Evolutionary conservation across 2,888 invertebrate genomes (phyloP).

Genomic region (Pyrochroa serraticornis): DNA sequence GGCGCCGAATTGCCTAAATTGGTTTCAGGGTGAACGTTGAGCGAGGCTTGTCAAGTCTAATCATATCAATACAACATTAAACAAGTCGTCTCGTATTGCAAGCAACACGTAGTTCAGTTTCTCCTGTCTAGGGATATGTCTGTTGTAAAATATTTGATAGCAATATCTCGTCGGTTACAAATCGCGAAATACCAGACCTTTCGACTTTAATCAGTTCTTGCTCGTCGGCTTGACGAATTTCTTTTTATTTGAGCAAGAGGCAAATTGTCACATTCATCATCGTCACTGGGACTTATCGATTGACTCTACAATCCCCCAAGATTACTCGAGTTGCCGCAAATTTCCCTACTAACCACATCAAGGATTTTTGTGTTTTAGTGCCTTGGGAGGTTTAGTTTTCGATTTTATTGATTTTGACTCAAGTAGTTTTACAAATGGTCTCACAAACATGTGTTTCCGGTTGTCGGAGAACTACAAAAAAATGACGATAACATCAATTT

Average conservation of each 20-base stretch:
- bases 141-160: slow-evolving; percentile 3
- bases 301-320: not conserved
- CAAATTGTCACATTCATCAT: slow-evolving; percentile 7
- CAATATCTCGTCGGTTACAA: slow-evolving; percentile 2
- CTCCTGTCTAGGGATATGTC: slow-evolving; percentile 4
- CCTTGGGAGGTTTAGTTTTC: too few relatives aligned
- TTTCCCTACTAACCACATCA: too few relatives aligned
- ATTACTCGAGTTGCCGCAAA: too few relatives aligned
- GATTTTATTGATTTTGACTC: too few relatives aligned
- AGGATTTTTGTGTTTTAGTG: too few relatives aligned
- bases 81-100: slow-evolving; percentile 2
- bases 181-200: slow-evolving; percentile 12
- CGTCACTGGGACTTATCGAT: not conserved
- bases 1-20: slow-evolving; percentile 12
- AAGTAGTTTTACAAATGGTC: too few relatives aligned
- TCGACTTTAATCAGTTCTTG: slow-evolving; percentile 18
- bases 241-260: too few relatives aligned
- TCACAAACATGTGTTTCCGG: too few relatives aligned
- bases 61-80: slow-evolving; percentile 15
- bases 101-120: slow-evolving; percentile 7
- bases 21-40: slow-evolving; percentile 13
- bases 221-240: not conserved
- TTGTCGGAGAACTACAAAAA: too few relatives aligned
- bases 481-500: too few relatives aligned
- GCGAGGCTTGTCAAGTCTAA: slow-evolving; percentile 13